A percentile compares a stretch with the other conserved stretches of the same genome.
Evolutionary conservation across 1,140 invertebrate species (phyloP).

Genomic region (Anadara kagoshimensis): DNA sequence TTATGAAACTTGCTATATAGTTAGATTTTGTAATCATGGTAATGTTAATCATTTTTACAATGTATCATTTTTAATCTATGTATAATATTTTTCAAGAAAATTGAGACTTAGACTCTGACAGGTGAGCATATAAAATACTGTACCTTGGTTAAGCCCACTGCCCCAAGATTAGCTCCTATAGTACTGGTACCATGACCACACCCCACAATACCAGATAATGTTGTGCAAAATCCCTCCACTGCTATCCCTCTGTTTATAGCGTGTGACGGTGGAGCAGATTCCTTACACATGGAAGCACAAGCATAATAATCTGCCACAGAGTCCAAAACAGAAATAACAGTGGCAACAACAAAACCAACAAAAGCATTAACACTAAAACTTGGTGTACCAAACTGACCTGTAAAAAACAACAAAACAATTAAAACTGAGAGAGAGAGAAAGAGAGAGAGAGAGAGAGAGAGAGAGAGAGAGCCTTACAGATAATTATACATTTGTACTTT

Average conservation of each 20-base stretch:
- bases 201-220: conserved; percentile 81
- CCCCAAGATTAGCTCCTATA: background rate
- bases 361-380: conserved; percentile 46
- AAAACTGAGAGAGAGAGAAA: background rate
- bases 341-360: conserved; percentile 53
- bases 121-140: too few relatives aligned
- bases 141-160: conserved; percentile 1
- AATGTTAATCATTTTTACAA: too few relatives aligned
- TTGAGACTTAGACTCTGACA: too few relatives aligned
- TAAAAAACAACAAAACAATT: conserved; percentile 22
- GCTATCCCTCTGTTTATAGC: conserved; percentile 80
- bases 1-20: too few relatives aligned
- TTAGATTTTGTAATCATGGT: too few relatives aligned
- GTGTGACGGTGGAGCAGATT: conserved; percentile 52
- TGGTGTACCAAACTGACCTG: conserved; percentile 56
- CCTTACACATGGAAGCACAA: conserved; percentile 51
- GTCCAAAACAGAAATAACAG: conserved; percentile 56
- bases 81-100: too few relatives aligned
- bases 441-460: too few relatives aligned
- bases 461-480: too few relatives aligned
- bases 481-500: too few relatives aligned
- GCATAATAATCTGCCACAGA: conserved; percentile 63
- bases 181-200: conserved; percentile 8
- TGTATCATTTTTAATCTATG: too few relatives aligned
- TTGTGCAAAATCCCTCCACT: conserved; percentile 87